phyloP scores from a whole-genome alignment of 1,140 invertebrate genomes.

The Lasioglossum baleicum region DNA sequence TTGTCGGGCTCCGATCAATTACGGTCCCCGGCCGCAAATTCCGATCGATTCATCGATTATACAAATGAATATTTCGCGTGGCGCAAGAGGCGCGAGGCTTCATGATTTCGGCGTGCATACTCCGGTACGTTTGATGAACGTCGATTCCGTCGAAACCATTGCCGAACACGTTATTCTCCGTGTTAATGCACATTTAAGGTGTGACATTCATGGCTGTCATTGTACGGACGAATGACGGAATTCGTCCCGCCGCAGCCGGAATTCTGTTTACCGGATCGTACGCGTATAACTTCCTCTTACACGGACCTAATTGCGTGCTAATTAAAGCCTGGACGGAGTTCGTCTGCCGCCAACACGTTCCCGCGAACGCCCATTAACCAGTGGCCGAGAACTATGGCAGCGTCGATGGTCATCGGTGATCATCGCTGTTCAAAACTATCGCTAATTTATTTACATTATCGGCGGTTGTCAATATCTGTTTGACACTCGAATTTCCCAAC shows the following conservation, averaged over 20 bases:
- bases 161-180: not conserved
- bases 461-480: no score
- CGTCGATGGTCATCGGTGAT: no score
- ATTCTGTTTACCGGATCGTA: not conserved
- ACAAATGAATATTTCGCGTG: not conserved
- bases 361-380: no score
- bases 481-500: no score
- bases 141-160: not conserved
- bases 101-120: not conserved
- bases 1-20: not conserved
- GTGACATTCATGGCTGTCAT: not conserved
- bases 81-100: not conserved
- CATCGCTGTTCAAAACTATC: no score
- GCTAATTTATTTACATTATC: no score
- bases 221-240: not conserved
- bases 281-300: no score
- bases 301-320: no score
- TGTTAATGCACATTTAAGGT: not conserved
- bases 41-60: not conserved
- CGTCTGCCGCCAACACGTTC: not conserved
- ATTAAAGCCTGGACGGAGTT: not conserved
- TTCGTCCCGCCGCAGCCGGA: no score
- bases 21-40: not conserved
- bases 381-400: no score
- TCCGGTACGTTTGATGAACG: not conserved